Conservation (phyloP, 2,113 vertebrate genomes). For the Channa maculata region DNA sequence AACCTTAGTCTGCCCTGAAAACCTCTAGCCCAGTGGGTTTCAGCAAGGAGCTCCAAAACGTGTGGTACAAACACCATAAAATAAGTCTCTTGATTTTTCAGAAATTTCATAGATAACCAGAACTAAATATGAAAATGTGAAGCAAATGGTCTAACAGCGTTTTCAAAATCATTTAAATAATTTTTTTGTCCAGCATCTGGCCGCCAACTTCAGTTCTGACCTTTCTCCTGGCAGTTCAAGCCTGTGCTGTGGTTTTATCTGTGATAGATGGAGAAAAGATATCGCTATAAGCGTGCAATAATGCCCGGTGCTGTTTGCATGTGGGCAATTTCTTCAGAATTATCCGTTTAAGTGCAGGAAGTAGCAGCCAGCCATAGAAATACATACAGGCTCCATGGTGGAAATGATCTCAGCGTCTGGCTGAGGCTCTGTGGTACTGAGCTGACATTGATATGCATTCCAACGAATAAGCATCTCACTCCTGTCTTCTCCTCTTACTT, state of each 20-base stretch:
- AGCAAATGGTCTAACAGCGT: slow-evolving; percentile 23
- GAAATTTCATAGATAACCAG: slow-evolving; percentile 51
- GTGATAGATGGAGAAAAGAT: slow-evolving; percentile 51
- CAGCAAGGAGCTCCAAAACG: slow-evolving; percentile 37
- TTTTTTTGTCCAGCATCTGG: slow-evolving; percentile 21
- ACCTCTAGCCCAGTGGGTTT: slow-evolving; percentile 63
- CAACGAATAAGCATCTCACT: slow-evolving; percentile 61
- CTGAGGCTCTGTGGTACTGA: slow-evolving; percentile 66
- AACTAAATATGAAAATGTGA: slow-evolving; percentile 43
- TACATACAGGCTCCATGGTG: slow-evolving; percentile 62
- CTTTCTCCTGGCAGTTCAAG: slow-evolving; percentile 42
- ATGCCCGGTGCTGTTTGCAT: slow-evolving; percentile 23
- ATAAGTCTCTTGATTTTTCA: slow-evolving; percentile 46
- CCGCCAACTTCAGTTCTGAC: slow-evolving; percentile 35
- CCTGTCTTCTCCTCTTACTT: slow-evolving; percentile 50
- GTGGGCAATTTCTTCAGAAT: slow-evolving; percentile 53
- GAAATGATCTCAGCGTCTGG: slow-evolving; percentile 78
- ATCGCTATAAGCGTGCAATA: slow-evolving; percentile 45
- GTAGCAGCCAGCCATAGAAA: slow-evolving; percentile 53
- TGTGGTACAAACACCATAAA: slow-evolving; percentile 53
- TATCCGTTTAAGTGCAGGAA: slow-evolving; percentile 66
- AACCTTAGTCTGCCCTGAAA: slow-evolving; percentile 75
- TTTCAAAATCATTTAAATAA: slow-evolving; percentile 15
- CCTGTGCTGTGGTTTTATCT: slow-evolving; percentile 56
- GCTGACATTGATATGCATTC: slow-evolving; percentile 70